These are phyloP conservation scores for Lymantria dispar DNA, from an alignment of 2,888 invertebrate genomes.

Conservation along the genomic window DNA sequence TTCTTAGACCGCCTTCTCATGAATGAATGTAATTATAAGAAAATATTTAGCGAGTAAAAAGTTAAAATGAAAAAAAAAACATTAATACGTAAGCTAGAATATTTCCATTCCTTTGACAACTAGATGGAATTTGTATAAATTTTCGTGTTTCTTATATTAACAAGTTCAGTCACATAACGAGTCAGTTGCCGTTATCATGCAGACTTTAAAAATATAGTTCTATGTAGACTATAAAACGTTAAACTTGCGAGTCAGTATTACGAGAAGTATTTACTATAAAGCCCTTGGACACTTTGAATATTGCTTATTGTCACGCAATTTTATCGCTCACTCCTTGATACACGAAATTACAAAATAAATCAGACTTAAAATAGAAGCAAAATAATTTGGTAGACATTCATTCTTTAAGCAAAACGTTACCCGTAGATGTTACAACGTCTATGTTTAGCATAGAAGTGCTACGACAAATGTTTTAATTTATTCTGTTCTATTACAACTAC, in stretches of 20 bases:
- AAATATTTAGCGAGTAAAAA: no score
- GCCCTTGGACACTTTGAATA: conserved; percentile 43
- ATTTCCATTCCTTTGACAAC: no score
- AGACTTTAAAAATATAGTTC: background rate
- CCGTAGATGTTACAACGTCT: conserved; percentile 39
- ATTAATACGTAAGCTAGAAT: no score
- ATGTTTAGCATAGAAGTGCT: conserved; percentile 41
- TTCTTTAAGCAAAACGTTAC: conserved; percentile 34
- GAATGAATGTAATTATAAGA: no score
- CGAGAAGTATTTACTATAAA: conserved; percentile 19
- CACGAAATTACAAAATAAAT: conserved; percentile 32
- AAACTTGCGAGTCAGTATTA: conserved; percentile 3
- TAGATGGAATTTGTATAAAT: no score
- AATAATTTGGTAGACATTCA: conserved; percentile 18
- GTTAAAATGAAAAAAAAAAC: no score
- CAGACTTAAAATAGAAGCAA: conserved; percentile 31
- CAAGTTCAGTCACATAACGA: background rate
- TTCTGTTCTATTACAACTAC: background rate
- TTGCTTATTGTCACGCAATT: conserved; percentile 51
- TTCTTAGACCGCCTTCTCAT: no score
- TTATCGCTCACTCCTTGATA: conserved; percentile 25
- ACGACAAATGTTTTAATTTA: conserved; percentile 45
- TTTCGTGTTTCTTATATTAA: no score
- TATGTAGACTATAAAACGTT: no score
- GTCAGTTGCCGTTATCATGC: background rate